Base-by-base conservation (phyloP, 2,888 invertebrate genomes). In the Steinernema scapterisci region DNA sequence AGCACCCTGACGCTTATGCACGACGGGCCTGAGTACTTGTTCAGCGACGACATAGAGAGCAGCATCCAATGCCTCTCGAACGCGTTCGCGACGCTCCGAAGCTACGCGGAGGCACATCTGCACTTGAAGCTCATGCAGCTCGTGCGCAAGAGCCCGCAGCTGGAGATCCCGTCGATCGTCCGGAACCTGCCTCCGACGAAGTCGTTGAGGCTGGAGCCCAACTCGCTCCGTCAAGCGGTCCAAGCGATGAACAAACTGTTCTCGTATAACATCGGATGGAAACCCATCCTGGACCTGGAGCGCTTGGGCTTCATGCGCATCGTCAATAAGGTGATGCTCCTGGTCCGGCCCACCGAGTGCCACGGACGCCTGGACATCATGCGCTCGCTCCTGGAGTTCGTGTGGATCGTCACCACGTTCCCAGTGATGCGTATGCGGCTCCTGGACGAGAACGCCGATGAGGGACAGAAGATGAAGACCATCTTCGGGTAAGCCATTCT, bases 61-160 rank as follows among this genome's bases (percentile, higher is more conserved):
- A 93, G 94, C 25, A 89, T 95, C 0, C 95, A 96, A 89, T 92
- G 94, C 73, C 94, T 95, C 0, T 90, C 95, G 0, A 95, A 95
- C 88, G 95, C 95, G 0, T 94, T 94, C 85, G 93, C 93, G 7
- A 94, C 95, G 0, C 91, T 95, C 0, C 92, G 94, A 85, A 91
- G 77, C 82, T 97, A 97, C 85, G 91, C 95, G 88, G 95, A 96
- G 88, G 93, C 95, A 0, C 97, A 97, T 88, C 89, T 97, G 72
- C 92, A 92, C 83, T 90, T 92, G 73, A 93, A 93, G 88, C 92
- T 92, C n/a, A 93, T 93, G 79, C 91, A 92, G 79, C 89, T 93
- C 46, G 89, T 71, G 84, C 87, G 31, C 2, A 51, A 92, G 79
- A 90, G 91, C 43, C 51, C 72, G 7, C 23, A 72, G 16, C 7